These are phyloP conservation scores for Verasper variegatus DNA, from an alignment of 2,113 vertebrate genomes.

Conservation along the genomic window DNA sequence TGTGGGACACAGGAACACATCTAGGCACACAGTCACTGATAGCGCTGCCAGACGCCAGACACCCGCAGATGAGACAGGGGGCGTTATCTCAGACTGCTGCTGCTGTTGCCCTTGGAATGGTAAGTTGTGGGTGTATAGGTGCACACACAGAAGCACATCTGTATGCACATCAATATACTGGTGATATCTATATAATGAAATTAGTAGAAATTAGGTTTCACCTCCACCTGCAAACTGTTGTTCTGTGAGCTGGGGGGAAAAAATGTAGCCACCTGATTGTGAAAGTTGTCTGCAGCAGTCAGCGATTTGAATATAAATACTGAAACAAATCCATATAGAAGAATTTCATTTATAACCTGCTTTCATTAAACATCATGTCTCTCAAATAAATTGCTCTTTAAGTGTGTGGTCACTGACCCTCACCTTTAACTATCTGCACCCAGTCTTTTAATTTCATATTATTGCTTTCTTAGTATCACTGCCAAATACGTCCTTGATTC, in stretches of 20 bases:
- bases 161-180: conserved; percentile 16
- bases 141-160: conserved; percentile 29
- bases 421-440: background rate
- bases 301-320: conserved; percentile 53
- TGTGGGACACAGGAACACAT: conserved; percentile 59
- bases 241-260: background rate
- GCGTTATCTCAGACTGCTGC: conserved; percentile 57
- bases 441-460: conserved; percentile 10
- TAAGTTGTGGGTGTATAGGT: conserved; percentile 33
- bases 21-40: conserved; percentile 43
- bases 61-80: conserved; percentile 65
- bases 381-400: conserved; percentile 28
- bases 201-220: background rate
- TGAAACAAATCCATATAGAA: conserved; percentile 36
- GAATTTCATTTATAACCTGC: conserved; percentile 17
- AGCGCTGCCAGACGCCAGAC: conserved; percentile 67
- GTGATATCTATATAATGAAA: conserved; percentile 21
- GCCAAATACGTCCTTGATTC: background rate
- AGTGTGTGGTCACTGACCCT: background rate
- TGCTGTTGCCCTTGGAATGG: conserved; percentile 54
- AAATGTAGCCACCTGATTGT: conserved; percentile 44
- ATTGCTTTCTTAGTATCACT: background rate
- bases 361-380: conserved; percentile 12
- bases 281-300: conserved; percentile 16
- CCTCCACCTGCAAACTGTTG: conserved; percentile 28